Percentiles rank a stretch among this genome's conserved stretches.
These are phyloP conservation scores for Oreochromis spilurus DNA, from an alignment of 2,113 vertebrate genomes.

Conservation along the genomic window DNA sequence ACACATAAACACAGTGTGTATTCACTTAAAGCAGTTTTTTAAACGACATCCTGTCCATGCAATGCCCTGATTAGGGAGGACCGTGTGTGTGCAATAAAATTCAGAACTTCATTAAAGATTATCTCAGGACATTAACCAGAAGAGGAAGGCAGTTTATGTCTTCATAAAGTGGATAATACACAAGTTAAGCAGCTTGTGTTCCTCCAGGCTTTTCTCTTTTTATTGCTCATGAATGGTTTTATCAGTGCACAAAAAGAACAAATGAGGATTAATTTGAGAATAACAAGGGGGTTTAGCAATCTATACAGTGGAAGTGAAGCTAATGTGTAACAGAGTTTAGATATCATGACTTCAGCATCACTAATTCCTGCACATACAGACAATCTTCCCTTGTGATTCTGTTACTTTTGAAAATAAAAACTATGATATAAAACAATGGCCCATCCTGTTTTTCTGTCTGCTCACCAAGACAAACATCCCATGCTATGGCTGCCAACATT, in stretches of 20 bases:
- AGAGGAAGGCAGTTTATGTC: background rate
- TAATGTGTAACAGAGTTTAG: background rate
- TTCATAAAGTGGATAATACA: background rate
- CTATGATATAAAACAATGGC: background rate
- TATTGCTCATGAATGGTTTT: background rate
- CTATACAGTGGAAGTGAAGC: background rate
- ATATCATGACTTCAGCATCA: background rate
- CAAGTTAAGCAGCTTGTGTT: background rate
- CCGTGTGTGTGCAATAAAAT: background rate
- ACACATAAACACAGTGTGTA: background rate
- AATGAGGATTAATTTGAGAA: background rate
- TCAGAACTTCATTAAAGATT: background rate
- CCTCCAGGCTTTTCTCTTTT: background rate
- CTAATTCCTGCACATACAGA: background rate
- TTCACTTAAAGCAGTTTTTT: background rate
- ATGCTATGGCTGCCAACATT: slow-evolving; percentile 1
- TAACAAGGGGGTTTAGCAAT: background rate
- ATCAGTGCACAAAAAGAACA: background rate
- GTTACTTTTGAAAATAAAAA: background rate
- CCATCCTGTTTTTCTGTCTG: slow-evolving; percentile 37
- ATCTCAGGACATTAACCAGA: background rate
- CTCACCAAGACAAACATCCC: slow-evolving; percentile 21
- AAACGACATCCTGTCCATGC: slow-evolving; percentile 3
- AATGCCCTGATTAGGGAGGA: background rate
- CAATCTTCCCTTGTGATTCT: background rate